Evolutionary conservation across 2,888 invertebrate genomes (phyloP).

Genomic region (Pinctada fucata): DNA sequence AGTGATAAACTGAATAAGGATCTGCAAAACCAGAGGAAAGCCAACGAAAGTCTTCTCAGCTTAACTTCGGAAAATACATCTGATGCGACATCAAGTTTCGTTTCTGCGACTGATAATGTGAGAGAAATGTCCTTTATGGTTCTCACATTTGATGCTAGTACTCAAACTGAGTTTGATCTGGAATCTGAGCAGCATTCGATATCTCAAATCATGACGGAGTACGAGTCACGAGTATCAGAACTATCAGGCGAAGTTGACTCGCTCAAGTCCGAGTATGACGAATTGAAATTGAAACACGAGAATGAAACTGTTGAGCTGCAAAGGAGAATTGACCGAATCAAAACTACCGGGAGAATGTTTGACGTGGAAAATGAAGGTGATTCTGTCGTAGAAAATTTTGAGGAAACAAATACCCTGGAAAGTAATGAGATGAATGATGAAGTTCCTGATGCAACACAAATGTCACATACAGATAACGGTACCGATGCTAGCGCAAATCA

Average conservation of each 20-base stretch:
- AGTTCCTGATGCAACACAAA: neutral
- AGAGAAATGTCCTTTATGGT: slow-evolving; percentile 9
- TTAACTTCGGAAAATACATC: neutral
- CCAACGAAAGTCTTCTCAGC: slow-evolving; percentile 24
- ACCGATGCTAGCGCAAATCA: neutral
- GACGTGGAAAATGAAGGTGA: neutral
- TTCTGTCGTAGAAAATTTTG: neutral
- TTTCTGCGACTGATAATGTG: slow-evolving; percentile 17
- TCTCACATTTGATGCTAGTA: slow-evolving; percentile 15
- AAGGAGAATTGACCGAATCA: neutral
- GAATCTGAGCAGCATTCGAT: neutral
- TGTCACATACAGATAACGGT: neutral
- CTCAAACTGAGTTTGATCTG: slow-evolving; percentile 39
- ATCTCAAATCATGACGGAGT: neutral
- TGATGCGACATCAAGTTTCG: neutral
- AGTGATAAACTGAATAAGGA: slow-evolving; percentile 52
- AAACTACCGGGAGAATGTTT: neutral
- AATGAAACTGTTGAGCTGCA: neutral
- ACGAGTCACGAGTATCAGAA: neutral
- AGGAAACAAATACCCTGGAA: neutral
- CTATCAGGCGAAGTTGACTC: neutral
- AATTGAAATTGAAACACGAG: neutral
- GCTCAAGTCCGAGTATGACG: neutral
- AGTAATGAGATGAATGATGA: neutral
- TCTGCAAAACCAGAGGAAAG: slow-evolving; percentile 48